These are phyloP conservation scores for Nipponacmea schrenckii DNA, from an alignment of 2,888 invertebrate genomes.

Conservation along the genomic window DNA sequence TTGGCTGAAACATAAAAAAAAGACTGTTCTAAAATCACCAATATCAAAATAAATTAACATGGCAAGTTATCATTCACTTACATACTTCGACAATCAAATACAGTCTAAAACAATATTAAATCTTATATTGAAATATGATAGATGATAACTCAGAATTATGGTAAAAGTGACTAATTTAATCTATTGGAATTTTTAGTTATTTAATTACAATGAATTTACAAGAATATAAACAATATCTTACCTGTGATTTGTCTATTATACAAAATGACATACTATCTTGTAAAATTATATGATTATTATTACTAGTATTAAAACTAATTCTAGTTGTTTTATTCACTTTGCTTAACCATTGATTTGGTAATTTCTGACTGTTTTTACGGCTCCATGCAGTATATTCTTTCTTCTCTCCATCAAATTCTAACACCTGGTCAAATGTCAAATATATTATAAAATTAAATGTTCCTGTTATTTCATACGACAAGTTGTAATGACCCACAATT, in stretches of 20 bases:
- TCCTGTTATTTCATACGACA: too few species aligned
- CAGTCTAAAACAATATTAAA: background rate
- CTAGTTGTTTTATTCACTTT: slow-evolving; percentile 74
- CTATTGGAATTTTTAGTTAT: too few species aligned
- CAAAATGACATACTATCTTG: slow-evolving; percentile 80
- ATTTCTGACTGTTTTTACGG: slow-evolving; percentile 70
- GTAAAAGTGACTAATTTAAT: too few species aligned
- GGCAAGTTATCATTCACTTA: background rate
- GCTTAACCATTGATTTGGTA: slow-evolving; percentile 74
- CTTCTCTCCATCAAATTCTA: slow-evolving; percentile 79
- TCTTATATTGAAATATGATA: too few species aligned
- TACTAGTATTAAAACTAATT: slow-evolving; percentile 75
- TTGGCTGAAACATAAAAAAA: slow-evolving; percentile 59
- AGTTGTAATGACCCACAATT: too few species aligned
- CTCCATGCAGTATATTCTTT: slow-evolving; percentile 77
- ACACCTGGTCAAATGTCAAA: slow-evolving; percentile 71
- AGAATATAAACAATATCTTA: slow-evolving; percentile 46
- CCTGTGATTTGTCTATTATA: slow-evolving; percentile 73
- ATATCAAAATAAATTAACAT: background rate
- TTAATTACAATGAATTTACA: too few species aligned
- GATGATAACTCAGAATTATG: too few species aligned
- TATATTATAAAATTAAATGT: too few species aligned
- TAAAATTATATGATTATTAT: slow-evolving; percentile 76
- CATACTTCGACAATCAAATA: background rate
- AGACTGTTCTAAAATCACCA: background rate